Conservation (phyloP, 2,888 invertebrate genomes). For the Hybos culiciformis region DNA sequence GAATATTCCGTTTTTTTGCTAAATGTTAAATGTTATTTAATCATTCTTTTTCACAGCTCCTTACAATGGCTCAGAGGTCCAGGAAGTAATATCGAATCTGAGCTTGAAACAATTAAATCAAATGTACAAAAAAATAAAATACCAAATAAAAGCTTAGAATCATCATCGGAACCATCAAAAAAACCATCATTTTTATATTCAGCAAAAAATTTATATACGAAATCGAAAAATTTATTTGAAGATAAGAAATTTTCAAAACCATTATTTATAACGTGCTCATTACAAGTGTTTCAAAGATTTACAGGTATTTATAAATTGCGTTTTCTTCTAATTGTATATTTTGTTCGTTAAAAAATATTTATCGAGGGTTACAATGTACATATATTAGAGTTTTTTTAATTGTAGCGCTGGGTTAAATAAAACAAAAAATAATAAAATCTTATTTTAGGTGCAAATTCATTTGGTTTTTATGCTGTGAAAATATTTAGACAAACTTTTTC, state of each 20-base stretch:
- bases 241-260: conserved; percentile 49
- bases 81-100: conserved; percentile 60
- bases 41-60: conserved; percentile 33
- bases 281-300: conserved; percentile 82
- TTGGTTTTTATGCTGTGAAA: conserved; percentile 72
- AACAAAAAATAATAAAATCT: conserved; percentile 11
- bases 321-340: too few relatives aligned
- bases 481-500: conserved; percentile 76
- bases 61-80: conserved; percentile 74
- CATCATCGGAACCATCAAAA: not conserved
- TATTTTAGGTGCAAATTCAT: conserved; percentile 59
- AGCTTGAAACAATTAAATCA: conserved; percentile 54
- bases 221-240: conserved; percentile 20
- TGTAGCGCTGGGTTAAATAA: conserved; percentile 2
- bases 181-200: too few relatives aligned
- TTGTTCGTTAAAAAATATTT: too few relatives aligned
- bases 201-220: conserved; percentile 5
- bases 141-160: too few relatives aligned
- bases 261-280: conserved; percentile 64
- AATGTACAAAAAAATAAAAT: conserved; percentile 34
- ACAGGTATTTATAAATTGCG: conserved; percentile 19
- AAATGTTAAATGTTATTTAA: too few relatives aligned
- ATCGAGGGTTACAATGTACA: too few relatives aligned
- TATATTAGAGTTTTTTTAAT: conserved; percentile 2
- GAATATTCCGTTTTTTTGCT: too few relatives aligned